Conservation (phyloP, 2,113 vertebrate genomes). For the Ophiodon elongatus region DNA sequence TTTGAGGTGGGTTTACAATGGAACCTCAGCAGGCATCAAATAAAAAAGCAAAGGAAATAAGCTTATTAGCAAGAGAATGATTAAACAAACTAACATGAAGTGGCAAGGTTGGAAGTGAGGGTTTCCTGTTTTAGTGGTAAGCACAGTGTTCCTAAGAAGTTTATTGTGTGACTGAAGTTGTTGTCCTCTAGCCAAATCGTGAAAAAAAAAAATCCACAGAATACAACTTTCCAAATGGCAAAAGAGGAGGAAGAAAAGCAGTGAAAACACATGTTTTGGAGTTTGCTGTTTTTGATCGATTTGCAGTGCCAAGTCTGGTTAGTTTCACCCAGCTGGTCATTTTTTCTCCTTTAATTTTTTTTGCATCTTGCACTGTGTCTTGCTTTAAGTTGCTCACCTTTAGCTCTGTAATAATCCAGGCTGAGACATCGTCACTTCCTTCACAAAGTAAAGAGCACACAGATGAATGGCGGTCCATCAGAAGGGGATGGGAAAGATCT, state of each 20-base stretch:
- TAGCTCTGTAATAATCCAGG: conserved; percentile 50
- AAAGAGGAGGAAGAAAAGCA: conserved; percentile 37
- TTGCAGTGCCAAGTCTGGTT: conserved; percentile 63
- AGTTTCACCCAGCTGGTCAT: conserved; percentile 65
- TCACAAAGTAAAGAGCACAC: conserved; percentile 37
- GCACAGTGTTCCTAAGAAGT: conserved; percentile 52
- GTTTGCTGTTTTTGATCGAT: conserved; percentile 57
- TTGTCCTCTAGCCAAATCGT: conserved; percentile 44
- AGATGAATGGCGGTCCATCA: conserved; percentile 26
- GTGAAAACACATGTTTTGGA: conserved; percentile 31
- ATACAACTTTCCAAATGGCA: conserved; percentile 32
- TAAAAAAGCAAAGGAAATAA: conserved; percentile 15
- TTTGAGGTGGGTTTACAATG: background rate
- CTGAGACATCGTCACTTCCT: conserved; percentile 35
- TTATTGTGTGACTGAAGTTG: conserved; percentile 64
- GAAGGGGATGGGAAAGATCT: conserved; percentile 22
- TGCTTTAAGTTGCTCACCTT: conserved; percentile 37
- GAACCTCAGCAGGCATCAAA: conserved; percentile 1
- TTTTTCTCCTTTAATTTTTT: conserved; percentile 28
- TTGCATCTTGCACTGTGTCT: conserved; percentile 16
- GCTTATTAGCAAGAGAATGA: conserved; percentile 20
- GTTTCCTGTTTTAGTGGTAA: conserved; percentile 33
- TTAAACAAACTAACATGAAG: conserved; percentile 25
- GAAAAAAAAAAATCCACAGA: conserved; percentile 10
- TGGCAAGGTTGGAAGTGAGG: background rate